These are phyloP conservation scores for Abrostola tripartita DNA, from an alignment of 2,888 invertebrate species.

Conservation along the genomic window DNA sequence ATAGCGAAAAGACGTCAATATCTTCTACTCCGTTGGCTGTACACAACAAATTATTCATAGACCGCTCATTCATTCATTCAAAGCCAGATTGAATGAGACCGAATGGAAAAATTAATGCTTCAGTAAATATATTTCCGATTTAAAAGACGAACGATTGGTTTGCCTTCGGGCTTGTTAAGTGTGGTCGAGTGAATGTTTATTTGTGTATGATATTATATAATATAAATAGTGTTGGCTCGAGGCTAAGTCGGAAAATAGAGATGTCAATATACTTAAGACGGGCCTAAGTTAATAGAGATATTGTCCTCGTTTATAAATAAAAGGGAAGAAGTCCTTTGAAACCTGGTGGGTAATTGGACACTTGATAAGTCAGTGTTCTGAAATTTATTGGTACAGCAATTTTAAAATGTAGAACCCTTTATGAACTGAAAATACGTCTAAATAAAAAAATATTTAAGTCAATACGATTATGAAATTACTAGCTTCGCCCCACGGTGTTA, in stretches of 20 bases:
- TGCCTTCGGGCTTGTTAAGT: constrained; percentile 16
- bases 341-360: neutral
- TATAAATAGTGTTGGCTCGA: neutral
- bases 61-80: constrained; percentile 42
- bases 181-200: neutral
- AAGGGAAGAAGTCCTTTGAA: neutral
- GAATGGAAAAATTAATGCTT: constrained; percentile 46
- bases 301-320: neutral
- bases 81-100: constrained; percentile 30
- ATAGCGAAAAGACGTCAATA: constrained; percentile 25
- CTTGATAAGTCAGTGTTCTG: neutral
- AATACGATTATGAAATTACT: too few relatives aligned
- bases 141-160: constrained; percentile 26
- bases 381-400: neutral
- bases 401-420: neutral
- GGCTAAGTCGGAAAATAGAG: neutral
- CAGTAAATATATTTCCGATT: constrained; percentile 40
- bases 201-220: neutral
- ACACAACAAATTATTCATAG: constrained; percentile 49
- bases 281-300: neutral
- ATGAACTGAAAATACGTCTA: neutral
- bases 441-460: neutral
- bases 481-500: too few relatives aligned
- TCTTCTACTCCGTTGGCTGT: constrained; percentile 24
- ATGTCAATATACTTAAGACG: neutral